These are phyloP conservation scores for Clivina fossor DNA, from an alignment of 2,888 invertebrate species.

Conservation along the genomic window DNA sequence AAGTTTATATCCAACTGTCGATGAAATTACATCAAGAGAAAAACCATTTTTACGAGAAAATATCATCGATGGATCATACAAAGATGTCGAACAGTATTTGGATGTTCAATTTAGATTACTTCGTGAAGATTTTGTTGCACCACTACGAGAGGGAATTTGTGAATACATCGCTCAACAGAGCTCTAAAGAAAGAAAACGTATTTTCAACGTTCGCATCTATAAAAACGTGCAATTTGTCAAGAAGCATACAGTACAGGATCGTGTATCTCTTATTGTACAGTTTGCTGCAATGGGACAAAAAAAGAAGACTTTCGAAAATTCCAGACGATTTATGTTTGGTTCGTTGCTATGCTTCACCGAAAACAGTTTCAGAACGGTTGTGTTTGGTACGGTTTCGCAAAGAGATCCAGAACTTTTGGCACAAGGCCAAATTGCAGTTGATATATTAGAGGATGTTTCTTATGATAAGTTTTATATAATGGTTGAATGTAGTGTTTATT, in stretches of 20 bases:
- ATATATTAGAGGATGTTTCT: conserved; percentile 50
- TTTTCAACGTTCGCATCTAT: conserved; percentile 38
- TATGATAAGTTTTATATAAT: too few relatives aligned
- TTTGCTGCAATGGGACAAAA: conserved; percentile 44
- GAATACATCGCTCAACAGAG: conserved; percentile 38
- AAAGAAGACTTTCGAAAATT: conserved; percentile 53
- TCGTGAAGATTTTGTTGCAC: conserved; percentile 77
- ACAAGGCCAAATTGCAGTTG: conserved; percentile 58
- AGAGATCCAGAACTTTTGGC: conserved; percentile 56
- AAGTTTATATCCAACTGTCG: conserved; percentile 57
- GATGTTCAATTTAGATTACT: conserved; percentile 77
- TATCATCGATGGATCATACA: conserved; percentile 64
- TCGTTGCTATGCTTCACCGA: conserved; percentile 72
- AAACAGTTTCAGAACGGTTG: conserved; percentile 67
- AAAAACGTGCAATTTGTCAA: conserved; percentile 34
- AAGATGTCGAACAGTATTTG: conserved; percentile 69
- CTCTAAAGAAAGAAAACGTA: conserved; percentile 3
- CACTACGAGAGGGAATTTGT: conserved; percentile 67
- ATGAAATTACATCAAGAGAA: conserved; percentile 48
- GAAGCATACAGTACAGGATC: conserved; percentile 23
- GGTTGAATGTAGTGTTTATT: conserved; percentile 78
- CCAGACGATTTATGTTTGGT: conserved; percentile 69
- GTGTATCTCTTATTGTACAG: conserved; percentile 38
- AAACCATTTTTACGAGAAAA: conserved; percentile 59
- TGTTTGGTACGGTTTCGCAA: conserved; percentile 69